Percentiles rank a stretch among this genome's conserved stretches.
These are phyloP conservation scores for Congeria kusceri DNA, from an alignment of 2,888 invertebrate genomes.

Conservation along the genomic window DNA sequence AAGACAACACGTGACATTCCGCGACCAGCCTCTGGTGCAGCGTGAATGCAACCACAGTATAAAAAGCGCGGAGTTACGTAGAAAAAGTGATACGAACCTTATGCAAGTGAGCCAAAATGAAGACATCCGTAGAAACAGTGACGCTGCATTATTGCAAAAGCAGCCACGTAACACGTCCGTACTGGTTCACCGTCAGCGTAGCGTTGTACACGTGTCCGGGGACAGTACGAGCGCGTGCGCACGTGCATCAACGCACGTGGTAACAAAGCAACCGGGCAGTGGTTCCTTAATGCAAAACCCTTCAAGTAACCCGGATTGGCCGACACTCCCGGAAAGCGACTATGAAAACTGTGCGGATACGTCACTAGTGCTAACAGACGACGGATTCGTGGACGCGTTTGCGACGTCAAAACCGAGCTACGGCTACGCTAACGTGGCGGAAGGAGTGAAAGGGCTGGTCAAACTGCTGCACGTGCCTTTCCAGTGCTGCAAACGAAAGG, in stretches of 20 bases:
- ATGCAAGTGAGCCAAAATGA: background rate
- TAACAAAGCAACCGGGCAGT: slow-evolving; percentile 31
- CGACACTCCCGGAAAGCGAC: slow-evolving; percentile 41
- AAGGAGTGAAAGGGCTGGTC: slow-evolving; percentile 51
- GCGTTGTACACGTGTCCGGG: slow-evolving; percentile 57
- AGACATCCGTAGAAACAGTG: slow-evolving; percentile 46
- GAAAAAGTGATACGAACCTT: slow-evolving; percentile 35
- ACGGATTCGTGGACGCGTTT: background rate
- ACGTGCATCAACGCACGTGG: background rate
- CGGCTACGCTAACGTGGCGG: slow-evolving; percentile 27
- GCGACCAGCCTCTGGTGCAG: no score
- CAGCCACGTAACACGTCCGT: slow-evolving; percentile 22
- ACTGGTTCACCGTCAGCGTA: slow-evolving; percentile 44
- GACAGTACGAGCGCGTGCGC: slow-evolving; percentile 18
- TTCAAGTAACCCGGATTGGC: slow-evolving; percentile 37
- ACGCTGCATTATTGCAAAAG: background rate
- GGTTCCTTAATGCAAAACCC: slow-evolving; percentile 19
- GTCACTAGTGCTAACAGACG: slow-evolving; percentile 3
- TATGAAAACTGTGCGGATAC: slow-evolving; percentile 40
- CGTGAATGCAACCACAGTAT: background rate
- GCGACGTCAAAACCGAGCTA: background rate
- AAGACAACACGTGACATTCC: no score
- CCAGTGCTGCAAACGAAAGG: slow-evolving; percentile 53
- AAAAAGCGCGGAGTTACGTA: slow-evolving; percentile 36
- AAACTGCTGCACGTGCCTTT: slow-evolving; percentile 51